Base-by-base conservation (phyloP, 2,113 vertebrate species). In the Cololabis saira region DNA sequence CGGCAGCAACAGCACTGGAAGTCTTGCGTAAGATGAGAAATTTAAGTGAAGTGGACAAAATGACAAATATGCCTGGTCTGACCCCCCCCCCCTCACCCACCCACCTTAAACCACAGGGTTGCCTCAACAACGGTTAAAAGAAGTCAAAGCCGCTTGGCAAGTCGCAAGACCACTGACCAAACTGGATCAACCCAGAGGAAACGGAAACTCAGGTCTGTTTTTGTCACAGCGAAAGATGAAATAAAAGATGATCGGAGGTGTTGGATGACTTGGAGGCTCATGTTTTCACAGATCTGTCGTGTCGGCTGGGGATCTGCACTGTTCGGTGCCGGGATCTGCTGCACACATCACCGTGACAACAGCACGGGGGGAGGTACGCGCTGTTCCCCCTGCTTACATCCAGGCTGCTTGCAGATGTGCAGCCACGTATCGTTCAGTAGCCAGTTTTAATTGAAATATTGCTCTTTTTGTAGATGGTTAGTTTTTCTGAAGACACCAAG, bases 261-360 rank as follows among this genome's bases (percentile, higher is more conserved):
- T 11, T 37, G 33, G 33, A 4, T 9, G 6, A 11, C 33, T 37
- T 4, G 5, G 33, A 9, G 33, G 6, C 33, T 37, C 14, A 2
- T 66, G 15, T 8, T 19, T 49, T 40, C 17, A 3, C 76, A 90
- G 90, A 75, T 81, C 85, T 0, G 83, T 90, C 0, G 50, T 83
- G 56, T 91, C 90, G 3, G 15, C 82, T 6, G 88, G 90, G 3
- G 85, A 91, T 14, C 55, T 89, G 16, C 70, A 66, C 40, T 88
- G 90, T 61, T 67, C 83, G 3, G 4, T 71, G 50, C 51, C 67
- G 0, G 78, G 76, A 54, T 78, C 82, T 15, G 61, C 82, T 47
- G 80, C 88, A 10, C 85, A 90, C 59, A 52, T 91, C 73, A 76
- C 83, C 0, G 78, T 90, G 4, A 89, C 90, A 14, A 91, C 90